Evolutionary conservation across 2,888 invertebrate species (phyloP), one percentile per base, ranked within the genome.

Genomic region (Aromia moschata): DNA sequence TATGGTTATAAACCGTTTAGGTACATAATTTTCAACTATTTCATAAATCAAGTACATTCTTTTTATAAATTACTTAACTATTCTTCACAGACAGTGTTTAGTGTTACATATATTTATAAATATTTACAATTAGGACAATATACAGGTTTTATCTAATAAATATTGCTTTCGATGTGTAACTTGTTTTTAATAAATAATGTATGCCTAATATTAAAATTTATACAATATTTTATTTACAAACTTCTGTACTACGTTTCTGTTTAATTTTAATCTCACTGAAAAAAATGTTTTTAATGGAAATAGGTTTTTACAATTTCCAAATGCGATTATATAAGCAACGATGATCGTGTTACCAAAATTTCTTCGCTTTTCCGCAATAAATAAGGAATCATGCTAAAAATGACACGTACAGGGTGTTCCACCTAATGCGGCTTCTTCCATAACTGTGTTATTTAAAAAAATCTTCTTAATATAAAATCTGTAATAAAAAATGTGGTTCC

Each of bases 161-260:
- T 73, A 73, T 73, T 73, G 73, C 73, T 73, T 69, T 69, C 70
- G 65, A 65, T 41, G 62, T 60, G 47, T 52, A 56, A 52, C 58
- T 51, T 54, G 44, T 52, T 67, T 60, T 67, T 60, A 70, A 70
- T 70, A 70, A 69, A 69, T 70, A 68, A 53, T 66, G 62, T 70
- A 68, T 25, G n/a, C 47, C 62, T 62, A 66, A 60, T 11, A 55
- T 55, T 62, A 54, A 43, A 60, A 20, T 56, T 56, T 56, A 38
- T 49, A 56, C 56, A 56, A 37, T 11, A 33, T 40, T 62, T 52
- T 41, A 56, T 55, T 40, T 56, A 56, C 56, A 52, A 7, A 54
- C 33, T 11, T 12, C n/a, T 37, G 25, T 17, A 12, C 20, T 31
- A 25, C 38, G 16, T 40, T 47, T 51, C 49, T 40, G 14, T 4